These are phyloP conservation scores for Spea bombifrons DNA, from an alignment of 2,113 vertebrate genomes.

Conservation along the genomic window DNA sequence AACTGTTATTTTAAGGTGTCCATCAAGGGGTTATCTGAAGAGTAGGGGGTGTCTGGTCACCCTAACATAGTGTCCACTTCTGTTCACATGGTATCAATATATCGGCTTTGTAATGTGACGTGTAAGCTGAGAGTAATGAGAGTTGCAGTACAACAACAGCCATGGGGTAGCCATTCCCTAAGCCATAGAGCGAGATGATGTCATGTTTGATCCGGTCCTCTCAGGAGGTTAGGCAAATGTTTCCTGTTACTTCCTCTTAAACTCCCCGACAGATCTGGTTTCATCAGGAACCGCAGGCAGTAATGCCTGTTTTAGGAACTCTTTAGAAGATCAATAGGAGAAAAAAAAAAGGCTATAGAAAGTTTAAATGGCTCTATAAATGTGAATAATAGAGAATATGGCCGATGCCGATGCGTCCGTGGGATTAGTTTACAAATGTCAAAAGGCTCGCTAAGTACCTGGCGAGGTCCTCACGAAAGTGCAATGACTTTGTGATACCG, in stretches of 20 bases:
- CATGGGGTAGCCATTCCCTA: no score
- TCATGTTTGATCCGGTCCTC: conserved; percentile 35
- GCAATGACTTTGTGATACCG: conserved; percentile 36
- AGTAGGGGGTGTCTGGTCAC: no score
- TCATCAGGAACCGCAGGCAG: conserved; percentile 21
- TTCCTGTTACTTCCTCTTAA: conserved; percentile 38
- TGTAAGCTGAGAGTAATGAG: no score
- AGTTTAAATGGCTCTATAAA: conserved; percentile 43
- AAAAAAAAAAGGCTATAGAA: conserved; percentile 33
- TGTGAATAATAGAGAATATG: conserved; percentile 38
- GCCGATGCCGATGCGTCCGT: conserved; percentile 15
- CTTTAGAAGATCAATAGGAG: conserved; percentile 48
- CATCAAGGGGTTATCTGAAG: no score
- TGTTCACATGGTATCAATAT: no score
- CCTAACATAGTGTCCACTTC: no score
- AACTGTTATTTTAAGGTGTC: no score
- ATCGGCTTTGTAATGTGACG: no score
- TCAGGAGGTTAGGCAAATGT: conserved; percentile 45
- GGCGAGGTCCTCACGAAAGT: conserved; percentile 33
- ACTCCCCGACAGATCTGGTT: conserved; percentile 31
- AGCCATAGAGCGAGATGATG: conserved; percentile 32
- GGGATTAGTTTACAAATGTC: conserved; percentile 32
- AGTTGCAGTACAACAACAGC: no score
- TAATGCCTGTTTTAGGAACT: conserved; percentile 47
- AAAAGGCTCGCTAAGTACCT: conserved; percentile 42